Conservation (phyloP, 2,888 invertebrate genomes). For the Deroplatys truncata region DNA sequence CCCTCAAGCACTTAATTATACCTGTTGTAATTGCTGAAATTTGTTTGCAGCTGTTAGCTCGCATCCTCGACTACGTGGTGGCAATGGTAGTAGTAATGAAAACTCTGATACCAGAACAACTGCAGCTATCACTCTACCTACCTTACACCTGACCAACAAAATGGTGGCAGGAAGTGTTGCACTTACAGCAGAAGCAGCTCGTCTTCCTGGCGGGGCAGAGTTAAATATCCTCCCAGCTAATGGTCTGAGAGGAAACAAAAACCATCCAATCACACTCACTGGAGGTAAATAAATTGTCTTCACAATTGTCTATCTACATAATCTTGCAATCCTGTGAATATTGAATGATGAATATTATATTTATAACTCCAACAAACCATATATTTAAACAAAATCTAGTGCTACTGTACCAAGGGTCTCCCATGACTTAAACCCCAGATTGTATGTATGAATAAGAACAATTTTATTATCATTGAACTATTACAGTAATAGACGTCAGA, state of each 20-base stretch:
- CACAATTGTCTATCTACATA: too few relatives aligned
- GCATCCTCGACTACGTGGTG: neutral
- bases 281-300: conserved; percentile 36
- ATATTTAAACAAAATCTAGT: too few relatives aligned
- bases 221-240: conserved; percentile 45
- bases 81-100: neutral
- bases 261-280: conserved; percentile 41
- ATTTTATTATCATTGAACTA: too few relatives aligned
- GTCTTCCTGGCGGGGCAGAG: conserved; percentile 45
- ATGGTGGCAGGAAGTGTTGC: conserved; percentile 44
- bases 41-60: neutral
- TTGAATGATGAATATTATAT: too few relatives aligned
- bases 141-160: conserved; percentile 43
- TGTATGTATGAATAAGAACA: too few relatives aligned
- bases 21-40: neutral
- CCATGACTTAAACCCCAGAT: too few relatives aligned
- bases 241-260: conserved; percentile 37
- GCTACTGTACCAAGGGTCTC: too few relatives aligned
- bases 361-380: too few relatives aligned
- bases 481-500: too few relatives aligned
- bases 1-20: too few relatives aligned
- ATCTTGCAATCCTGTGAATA: too few relatives aligned
- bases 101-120: conserved; percentile 21
- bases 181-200: conserved; percentile 41
- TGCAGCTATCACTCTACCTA: conserved; percentile 32